Percentiles rank a stretch among this genome's conserved stretches.
Evolutionary conservation across 2,888 invertebrate genomes (phyloP).

Genomic region (Lymantria monacha): DNA sequence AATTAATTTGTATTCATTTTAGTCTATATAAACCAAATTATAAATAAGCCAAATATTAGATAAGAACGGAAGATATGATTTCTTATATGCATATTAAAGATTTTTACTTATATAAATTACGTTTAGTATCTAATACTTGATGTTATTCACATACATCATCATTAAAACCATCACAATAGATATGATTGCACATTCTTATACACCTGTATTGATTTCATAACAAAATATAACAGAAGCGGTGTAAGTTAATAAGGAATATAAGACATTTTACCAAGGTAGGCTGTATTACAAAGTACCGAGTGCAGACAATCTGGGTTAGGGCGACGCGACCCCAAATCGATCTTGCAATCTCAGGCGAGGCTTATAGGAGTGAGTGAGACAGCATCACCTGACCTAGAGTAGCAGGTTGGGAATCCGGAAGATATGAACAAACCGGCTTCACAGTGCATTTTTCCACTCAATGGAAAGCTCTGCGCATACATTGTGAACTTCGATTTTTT

Average conservation of each 20-base stretch:
- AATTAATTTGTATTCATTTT: no score
- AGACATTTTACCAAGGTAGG: conserved; percentile 25
- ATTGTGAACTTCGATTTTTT: conserved; percentile 48
- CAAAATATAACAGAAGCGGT: neutral
- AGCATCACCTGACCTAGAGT: conserved; percentile 69
- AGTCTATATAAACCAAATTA: no score
- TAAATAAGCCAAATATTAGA: no score
- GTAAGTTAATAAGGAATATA: conserved; percentile 19
- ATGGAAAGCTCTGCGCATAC: conserved; percentile 74
- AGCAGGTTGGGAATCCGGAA: conserved; percentile 82
- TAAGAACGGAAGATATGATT: no score
- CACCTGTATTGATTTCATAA: neutral
- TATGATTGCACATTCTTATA: neutral
- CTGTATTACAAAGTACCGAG: conserved; percentile 60
- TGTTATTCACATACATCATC: no score
- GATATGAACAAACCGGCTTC: conserved; percentile 76
- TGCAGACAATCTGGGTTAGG: conserved; percentile 76
- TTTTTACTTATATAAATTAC: no score
- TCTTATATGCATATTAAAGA: no score
- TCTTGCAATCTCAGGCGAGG: conserved; percentile 57
- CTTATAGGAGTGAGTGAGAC: conserved; percentile 61
- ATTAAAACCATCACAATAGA: neutral
- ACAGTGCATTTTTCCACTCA: conserved; percentile 79
- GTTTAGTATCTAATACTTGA: no score
- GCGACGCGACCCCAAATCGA: conserved; percentile 78